These are phyloP conservation scores for Tachyglossus aculeatus DNA, from an alignment of 2,797 vertebrate species.

Conservation along the genomic window DNA sequence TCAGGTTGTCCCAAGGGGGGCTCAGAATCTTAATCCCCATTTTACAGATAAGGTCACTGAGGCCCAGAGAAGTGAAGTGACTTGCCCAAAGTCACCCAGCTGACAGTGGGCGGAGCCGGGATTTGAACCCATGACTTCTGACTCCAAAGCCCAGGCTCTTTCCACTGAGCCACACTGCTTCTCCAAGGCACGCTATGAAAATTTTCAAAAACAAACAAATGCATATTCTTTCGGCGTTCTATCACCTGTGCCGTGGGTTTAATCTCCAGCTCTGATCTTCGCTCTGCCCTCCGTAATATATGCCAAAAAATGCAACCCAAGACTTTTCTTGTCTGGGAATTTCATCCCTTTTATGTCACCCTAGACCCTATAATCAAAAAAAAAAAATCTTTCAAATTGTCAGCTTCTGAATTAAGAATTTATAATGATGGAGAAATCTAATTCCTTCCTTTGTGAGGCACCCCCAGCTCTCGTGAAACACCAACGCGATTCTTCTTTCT, in stretches of 20 bases:
- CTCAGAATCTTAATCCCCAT: no score
- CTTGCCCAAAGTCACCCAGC: no score
- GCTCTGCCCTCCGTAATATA: background rate
- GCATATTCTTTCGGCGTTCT: background rate
- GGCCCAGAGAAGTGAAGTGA: no score
- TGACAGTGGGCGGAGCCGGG: no score
- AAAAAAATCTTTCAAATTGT: slow-evolving; percentile 14
- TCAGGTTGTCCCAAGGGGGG: no score
- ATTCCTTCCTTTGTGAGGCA: slow-evolving; percentile 4
- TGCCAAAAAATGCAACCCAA: slow-evolving; percentile 30
- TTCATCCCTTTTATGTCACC: slow-evolving; percentile 19
- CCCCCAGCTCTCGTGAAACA: background rate
- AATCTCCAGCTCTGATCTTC: slow-evolving; percentile 11
- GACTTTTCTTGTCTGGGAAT: slow-evolving; percentile 11
- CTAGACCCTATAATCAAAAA: slow-evolving; percentile 44
- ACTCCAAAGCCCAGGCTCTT: no score
- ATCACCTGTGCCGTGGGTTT: background rate
- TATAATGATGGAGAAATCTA: slow-evolving; percentile 12
- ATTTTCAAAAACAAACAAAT: no score
- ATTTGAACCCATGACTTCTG: no score
- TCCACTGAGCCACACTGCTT: no score
- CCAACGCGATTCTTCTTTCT: slow-evolving; percentile 13
- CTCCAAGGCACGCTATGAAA: no score
- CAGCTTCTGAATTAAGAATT: slow-evolving; percentile 19
- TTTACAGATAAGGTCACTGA: no score